Base-by-base conservation (phyloP, 2,888 invertebrate genomes). In the Notocelia uddmanniana region DNA sequence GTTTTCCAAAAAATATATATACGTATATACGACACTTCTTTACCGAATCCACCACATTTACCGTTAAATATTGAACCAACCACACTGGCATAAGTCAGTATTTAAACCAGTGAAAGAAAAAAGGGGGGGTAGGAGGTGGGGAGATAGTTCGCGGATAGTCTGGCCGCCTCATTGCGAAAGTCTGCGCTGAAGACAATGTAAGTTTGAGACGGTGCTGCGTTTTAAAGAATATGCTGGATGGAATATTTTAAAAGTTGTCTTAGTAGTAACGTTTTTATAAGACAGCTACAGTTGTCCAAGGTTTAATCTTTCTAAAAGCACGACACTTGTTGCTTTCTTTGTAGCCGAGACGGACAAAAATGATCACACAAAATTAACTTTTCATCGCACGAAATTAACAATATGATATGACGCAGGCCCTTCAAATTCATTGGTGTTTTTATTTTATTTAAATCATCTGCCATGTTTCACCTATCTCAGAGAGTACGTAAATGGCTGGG, bases 111-210 rank as follows among this genome's bases (percentile, higher is more conserved):
- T 50, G 26, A 26, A 18, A 55, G 19, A 69, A 26, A 60, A 60
- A 50, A 10, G 10, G 45, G 19, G 41, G 9, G 37, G 41, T 34
- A 23, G 70, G 72, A 15, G 62, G 48, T 15, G 31, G 48, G 72
- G 19, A 34, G 55, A 62, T 57, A 68, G 72, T 72, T 67, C 48
- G 55, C n/a, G 37, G 62, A 34, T 62, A 72, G 72, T 72, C 72
- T 72, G 67, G 67, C 60, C 64, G 37, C 67, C 60, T 72, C 71
- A 72, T 67, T 68, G 67, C 19, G 59, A 57, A 62, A 55, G 72
- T 72, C 67, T 62, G 72, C 66, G 66, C 63, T 67, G 67, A 37
- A 57, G 67, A 72, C 62, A 68, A 68, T 68, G 62, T 37, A 60
- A 60, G 34, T 55, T 48, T 34, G 62, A 62, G 55, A 62, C 62